Evolutionary conservation across 2,888 invertebrate species (phyloP), one percentile per base, ranked within the genome.

Genomic region (Bimastos eiseni): DNA sequence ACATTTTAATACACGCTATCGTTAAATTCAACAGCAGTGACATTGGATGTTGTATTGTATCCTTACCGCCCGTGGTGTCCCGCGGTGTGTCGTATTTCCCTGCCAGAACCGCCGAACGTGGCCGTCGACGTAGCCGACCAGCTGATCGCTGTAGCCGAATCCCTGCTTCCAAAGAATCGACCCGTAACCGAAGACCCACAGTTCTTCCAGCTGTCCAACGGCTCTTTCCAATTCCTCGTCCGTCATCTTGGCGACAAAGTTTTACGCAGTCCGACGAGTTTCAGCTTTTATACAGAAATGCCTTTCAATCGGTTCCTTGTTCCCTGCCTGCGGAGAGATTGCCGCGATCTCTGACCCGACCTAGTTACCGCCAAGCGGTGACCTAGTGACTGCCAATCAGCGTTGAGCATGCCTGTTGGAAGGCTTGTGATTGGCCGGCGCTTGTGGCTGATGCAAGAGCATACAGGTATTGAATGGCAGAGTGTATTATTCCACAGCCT

Each of bases 161-260:
- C 95, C 95, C 1, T 96, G 95, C 92, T 96, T 95, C 96, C 96
- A 96, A 89, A 95, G 94, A 15, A 96, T 93, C 30, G 95, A 95
- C 15, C 96, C 96, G 92, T 96, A 96, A 19, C 96, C 96, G 93
- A 96, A 96, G 33, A 96, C 95, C 95, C 95, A 96, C n/a, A 96
- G 89, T 19, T 91, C 83, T 17, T 88, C 33, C 36, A 55, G 41
- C 33, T 89, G 84, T 33, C 19, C 84, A 21, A 84, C 33, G 15
- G 34, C 34, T 36, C 34, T 84, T 33, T 84, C 84, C 84, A 84
- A 15, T 17, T 33, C 84, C 84, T 15, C 33, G 21, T 84, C 33
- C 84, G 21, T 84, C 34, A 34, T 84, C 8, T 84, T 36, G 33
- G 84, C 13, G n/a, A 34, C 17, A 36, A 17, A 49, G 24, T 13